Conservation (phyloP, 2,888 invertebrate genomes). For the Drosophila anceps region DNA sequence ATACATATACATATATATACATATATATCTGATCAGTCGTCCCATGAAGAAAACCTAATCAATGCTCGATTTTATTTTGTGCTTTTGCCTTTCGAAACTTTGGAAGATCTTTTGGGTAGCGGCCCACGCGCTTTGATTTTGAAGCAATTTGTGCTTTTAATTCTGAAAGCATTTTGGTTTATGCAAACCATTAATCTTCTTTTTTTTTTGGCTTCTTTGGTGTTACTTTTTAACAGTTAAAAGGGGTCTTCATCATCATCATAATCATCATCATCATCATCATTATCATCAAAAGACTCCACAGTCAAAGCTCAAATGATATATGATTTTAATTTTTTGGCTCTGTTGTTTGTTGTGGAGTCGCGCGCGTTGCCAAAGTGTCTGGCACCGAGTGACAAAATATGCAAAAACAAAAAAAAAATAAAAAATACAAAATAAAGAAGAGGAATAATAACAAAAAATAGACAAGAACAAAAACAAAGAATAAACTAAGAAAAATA, state of each 20-base stretch:
- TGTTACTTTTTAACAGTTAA: constrained; percentile 57
- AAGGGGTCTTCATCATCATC: constrained; percentile 55
- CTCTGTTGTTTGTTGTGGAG: constrained; percentile 11
- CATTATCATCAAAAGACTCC: not conserved
- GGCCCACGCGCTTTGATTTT: constrained; percentile 29
- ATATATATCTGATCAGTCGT: constrained; percentile 8
- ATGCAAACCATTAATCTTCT: constrained; percentile 64
- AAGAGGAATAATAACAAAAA: constrained; percentile 23
- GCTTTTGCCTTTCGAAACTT: constrained; percentile 25
- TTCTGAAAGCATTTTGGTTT: constrained; percentile 59
- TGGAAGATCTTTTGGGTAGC: constrained; percentile 13
- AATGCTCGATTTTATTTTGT: constrained; percentile 21
- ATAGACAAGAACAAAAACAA: constrained; percentile 22
- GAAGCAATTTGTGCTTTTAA: constrained; percentile 45
- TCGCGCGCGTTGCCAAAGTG: constrained; percentile 59
- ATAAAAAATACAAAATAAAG: no score
- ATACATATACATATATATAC: constrained; percentile 12
- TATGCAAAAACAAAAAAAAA: constrained; percentile 37
- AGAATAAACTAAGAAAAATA: not conserved
- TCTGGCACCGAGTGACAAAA: constrained; percentile 67
- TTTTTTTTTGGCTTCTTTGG: constrained; percentile 16
- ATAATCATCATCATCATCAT: constrained; percentile 31
- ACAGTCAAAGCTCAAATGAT: constrained; percentile 31
- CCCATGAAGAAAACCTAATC: constrained; percentile 38
- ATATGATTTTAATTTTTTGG: constrained; percentile 34